These are phyloP conservation scores for Xiphophorus hellerii DNA, from an alignment of 2,113 vertebrate species.

Conservation along the genomic window DNA sequence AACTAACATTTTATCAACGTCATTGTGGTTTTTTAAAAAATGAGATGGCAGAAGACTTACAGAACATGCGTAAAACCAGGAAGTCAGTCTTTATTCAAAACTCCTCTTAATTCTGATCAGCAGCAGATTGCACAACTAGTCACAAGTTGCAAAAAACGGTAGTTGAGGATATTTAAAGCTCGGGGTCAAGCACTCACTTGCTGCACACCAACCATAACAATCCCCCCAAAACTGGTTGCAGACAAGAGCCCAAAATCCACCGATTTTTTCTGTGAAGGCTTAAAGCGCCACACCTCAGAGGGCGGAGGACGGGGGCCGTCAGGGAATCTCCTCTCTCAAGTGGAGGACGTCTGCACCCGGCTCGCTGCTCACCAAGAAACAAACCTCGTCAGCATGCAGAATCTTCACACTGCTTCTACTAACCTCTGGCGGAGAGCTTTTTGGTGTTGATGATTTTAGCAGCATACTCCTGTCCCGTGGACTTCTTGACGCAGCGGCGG, in stretches of 20 bases:
- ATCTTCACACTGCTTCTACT: slow-evolving; percentile 56
- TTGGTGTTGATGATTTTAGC: slow-evolving; percentile 99
- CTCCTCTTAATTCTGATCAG: not conserved
- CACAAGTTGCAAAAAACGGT: not conserved
- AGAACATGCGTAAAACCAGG: not conserved
- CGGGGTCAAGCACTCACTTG: slow-evolving; percentile 13
- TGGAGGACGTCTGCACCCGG: not conserved
- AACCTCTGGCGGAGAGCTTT: slow-evolving; percentile 97
- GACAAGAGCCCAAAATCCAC: slow-evolving; percentile 30
- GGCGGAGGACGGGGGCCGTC: not conserved
- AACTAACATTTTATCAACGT: not conserved
- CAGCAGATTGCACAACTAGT: not conserved
- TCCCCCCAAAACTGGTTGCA: slow-evolving; percentile 34
- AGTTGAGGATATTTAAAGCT: slow-evolving; percentile 19
- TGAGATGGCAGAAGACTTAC: not conserved
- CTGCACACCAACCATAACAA: slow-evolving; percentile 29
- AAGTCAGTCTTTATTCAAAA: not conserved
- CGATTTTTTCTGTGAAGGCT: slow-evolving; percentile 6
- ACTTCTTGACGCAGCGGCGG: slow-evolving; percentile 96
- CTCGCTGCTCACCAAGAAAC: slow-evolving; percentile 45
- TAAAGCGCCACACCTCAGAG: slow-evolving; percentile 2
- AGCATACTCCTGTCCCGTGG: slow-evolving; percentile 95
- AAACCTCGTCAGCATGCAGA: slow-evolving; percentile 20
- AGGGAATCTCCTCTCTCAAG: slow-evolving; percentile 43
- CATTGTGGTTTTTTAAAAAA: not conserved